Base-by-base conservation (phyloP, 2,888 invertebrate species). In the Parnassius apollo region DNA sequence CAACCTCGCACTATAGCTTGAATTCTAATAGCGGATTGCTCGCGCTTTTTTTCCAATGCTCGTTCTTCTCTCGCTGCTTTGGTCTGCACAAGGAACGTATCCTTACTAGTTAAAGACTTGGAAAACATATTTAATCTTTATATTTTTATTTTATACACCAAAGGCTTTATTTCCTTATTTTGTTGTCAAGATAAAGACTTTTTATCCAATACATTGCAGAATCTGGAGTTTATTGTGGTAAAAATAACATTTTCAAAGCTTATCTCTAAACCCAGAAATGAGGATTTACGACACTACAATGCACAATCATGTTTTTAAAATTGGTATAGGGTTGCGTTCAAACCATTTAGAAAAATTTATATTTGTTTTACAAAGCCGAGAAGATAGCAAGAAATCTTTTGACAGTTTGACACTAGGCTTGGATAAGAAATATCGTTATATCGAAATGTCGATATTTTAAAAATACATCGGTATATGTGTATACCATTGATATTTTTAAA, bases 21-120 rank as follows among this genome's bases (percentile, higher is more conserved):
- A 68, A 98, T 94, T 69, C 93, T 91, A 46, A 94, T 92, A 50
- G 95, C 95, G 45, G 97, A 96, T 69, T 91, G 91, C 75, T 97
- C 97, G 66, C 94, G 94, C 68, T 94, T 94, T 81, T 97, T 96
- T 77, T 97, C 98, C 60, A 95, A 88, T 0, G 97, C 97, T 63
- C 98, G 93, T 83, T 98, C 98, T 81, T 97, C 96, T 65, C 98
- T 93, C 12, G 98, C 98, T 42, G 96, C 96, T 86, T 98, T 98
- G 4, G 97, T 96, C 81, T 97, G 96, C 83, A 97, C 97, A 76
- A 98, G 93, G 85, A 98, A 98, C 71, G 93, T 93, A 73, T 94
- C 94, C 84, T 96, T 96, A 73, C 94, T 93, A 72, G 95, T 87
- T 60, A 78, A 69, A n/a, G 83, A 80, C 71, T 86, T 87, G 11